Percentiles rank a stretch among this genome's conserved stretches.
These are phyloP conservation scores for Troides aeacus DNA, from an alignment of 2,888 invertebrate species.

Conservation along the genomic window DNA sequence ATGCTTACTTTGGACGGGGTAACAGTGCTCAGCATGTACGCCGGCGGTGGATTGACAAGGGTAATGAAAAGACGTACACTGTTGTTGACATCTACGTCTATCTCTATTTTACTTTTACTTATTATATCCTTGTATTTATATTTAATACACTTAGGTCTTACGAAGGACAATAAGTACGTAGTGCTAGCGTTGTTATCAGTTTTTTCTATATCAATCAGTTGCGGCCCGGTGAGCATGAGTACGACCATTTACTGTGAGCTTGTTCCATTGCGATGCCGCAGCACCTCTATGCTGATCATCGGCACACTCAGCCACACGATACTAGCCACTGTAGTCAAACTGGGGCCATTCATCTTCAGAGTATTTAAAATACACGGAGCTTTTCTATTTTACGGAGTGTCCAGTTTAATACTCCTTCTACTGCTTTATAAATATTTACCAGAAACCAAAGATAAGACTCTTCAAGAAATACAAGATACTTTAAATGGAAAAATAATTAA, in stretches of 20 bases:
- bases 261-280: slow-evolving; percentile 29
- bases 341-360: slow-evolving; percentile 33
- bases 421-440: slow-evolving; percentile 37
- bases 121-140: slow-evolving; percentile 35
- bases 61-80: slow-evolving; percentile 45
- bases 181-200: slow-evolving; percentile 45
- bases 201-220: slow-evolving; percentile 54
- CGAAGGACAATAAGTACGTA: slow-evolving; percentile 37
- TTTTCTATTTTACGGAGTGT: slow-evolving; percentile 36
- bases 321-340: slow-evolving; percentile 27
- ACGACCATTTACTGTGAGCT: slow-evolving; percentile 47
- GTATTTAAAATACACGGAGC: slow-evolving; percentile 32
- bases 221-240: slow-evolving; percentile 58
- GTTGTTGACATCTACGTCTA: slow-evolving; percentile 34
- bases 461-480: slow-evolving; percentile 39
- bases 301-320: slow-evolving; percentile 3
- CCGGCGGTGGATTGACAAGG: slow-evolving; percentile 51
- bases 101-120: slow-evolving; percentile 33
- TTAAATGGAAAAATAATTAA: neutral
- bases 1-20: slow-evolving; percentile 46
- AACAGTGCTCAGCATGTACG: slow-evolving; percentile 50
- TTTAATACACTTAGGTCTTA: slow-evolving; percentile 29
- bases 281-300: slow-evolving; percentile 14
- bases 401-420: slow-evolving; percentile 23
- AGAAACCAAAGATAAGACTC: slow-evolving; percentile 41